Evolutionary conservation across 2,113 vertebrate genomes (phyloP), one percentile per base, ranked within the genome.

Genomic region (Apus apus): DNA sequence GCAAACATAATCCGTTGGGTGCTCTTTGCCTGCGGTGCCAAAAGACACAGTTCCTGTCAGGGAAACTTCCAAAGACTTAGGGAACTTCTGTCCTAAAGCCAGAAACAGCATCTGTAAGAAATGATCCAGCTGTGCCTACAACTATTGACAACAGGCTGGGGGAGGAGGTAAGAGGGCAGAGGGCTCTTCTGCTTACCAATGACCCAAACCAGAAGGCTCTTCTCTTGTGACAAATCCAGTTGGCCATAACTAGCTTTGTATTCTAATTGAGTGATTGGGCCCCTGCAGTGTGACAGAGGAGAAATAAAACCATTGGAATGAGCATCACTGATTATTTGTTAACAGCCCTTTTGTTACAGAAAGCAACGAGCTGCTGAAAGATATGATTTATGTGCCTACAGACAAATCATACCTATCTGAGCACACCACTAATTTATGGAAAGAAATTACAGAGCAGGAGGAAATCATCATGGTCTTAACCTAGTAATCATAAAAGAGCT

Each of bases 81-180:
- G 99, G 91, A 99, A 99, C 96, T 98, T 99, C 96, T 99, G 99
- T 83, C 99, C 99, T 99, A 91, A 83, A 96, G 89, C 73, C 60
- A 97, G 82, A 94, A 93, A 90, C 15, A 91, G 43, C 64, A 85
- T 29, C 51, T 68, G 6, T 76, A 6, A 94, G 71, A 82, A 80
- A 82, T 34, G n/a, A 57, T 22, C 61, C 38, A 85, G 76, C 74
- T 79, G 32, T 93, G 84, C 66, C 57, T 84, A 82, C 1, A 43
- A 25, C 54, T n/a, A 85, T 11, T 90, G 19, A 51, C 76, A 40
- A 79, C 13, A 38, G 61, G 43, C 13, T 11, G 17, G 27, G 36
- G 51, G 15, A 84, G 36, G 50, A 54, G 36, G 36, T 5, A 58
- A 15, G 62, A 90, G 27, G 6, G 30, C 15, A 13, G 13, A 34